Base-by-base conservation (phyloP, 2,113 vertebrate genomes). In the Percina caprodes region DNA sequence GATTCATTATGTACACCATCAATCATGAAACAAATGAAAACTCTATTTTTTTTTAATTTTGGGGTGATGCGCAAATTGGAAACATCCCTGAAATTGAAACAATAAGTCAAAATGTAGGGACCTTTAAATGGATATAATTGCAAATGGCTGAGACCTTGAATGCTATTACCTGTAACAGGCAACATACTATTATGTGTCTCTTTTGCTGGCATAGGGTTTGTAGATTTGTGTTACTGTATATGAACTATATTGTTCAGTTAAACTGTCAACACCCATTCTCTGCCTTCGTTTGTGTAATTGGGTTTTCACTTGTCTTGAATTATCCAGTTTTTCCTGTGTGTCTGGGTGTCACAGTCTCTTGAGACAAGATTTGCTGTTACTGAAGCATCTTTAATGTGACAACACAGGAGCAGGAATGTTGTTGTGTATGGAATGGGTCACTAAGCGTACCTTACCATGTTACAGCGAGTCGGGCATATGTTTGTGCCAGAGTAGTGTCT, bases 381-480 rank as follows among this genome's bases (percentile, higher is more conserved):
- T 21, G 75, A 80, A 58, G 62, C 68, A 39, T 87, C 79, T 86
- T 77, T 75, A 69, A 77, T 85, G 75, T 88, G 86, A 90, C 85
- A 90, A 67, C 61, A 45, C 58, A n/a, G 63, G 61, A 68, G 63
- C 65, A 42, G 77, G 54, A 73, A 62, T 67, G 52, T 61, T 58
- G 81, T 24, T 71, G 76, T 73, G 85, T 79, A 75, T 74, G 62
- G 85, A 76, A 82, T 73, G 88, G 88, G 87, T 91, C 90, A 86
- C 67, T 76, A 79, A 88, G 79, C n/a, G 69, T 83, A 88, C 6
- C 73, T 83, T 66, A 76, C 63, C 86, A 83, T 68, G 79, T 88
- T 90, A 91, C 88, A 90, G 84, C 74, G 85, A 86, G 87, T 82
- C 72, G 85, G 90, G 84, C 86, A 80, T 88, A 82, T 84, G 82